Evolutionary conservation across 1,140 invertebrate species (phyloP), one percentile per base, ranked within the genome.

Genomic region (Coelopa frigida): DNA sequence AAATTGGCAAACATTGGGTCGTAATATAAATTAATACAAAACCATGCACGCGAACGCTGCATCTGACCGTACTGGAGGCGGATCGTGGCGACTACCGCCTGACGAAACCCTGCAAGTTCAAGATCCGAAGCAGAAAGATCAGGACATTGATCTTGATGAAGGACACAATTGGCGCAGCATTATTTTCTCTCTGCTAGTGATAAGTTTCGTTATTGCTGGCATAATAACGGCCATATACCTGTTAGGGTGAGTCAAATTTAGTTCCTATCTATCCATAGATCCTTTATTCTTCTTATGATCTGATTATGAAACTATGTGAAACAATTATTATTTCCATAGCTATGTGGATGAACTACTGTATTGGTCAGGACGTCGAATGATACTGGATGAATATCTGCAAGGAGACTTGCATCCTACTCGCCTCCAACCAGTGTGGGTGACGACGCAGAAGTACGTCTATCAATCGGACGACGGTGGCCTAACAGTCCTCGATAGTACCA

Each of bases 51-150:
- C 83, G 75, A 85, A 83, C 79, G 81, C 83, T 62, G 80, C 82
- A 73, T 74, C 85, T 70, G 85, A 88, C 75, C 82, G 83, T 68
- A 73, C 73, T 55, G 74, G 73, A 59, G 72, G 72, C 61, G 82
- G 81, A 59, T 87, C 85, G 60, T 89, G 86, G 86, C 83, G 85
- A 70, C 75, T 89, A 69, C 85, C 85, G 69, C 86, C 85, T 55
- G 86, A 89, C 74, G 86, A 89, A 75, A 89, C 87, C 53, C 78
- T 89, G 55, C 86, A 89, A 73, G 86, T 89, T 65, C 84, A 81
- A 72, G 85, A 87, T 75, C 81, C 84, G 55, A 83, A 87, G 72
- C 78, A 80, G 64, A 87, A 87, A 65, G 82, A 85, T 70, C 79
- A 80, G 58, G 81, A 67, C 44, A 33, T 64, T 15, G 58, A 60